These are phyloP conservation scores for Drosophila falleni DNA, from an alignment of 2,888 invertebrate genomes.

Conservation along the genomic window DNA sequence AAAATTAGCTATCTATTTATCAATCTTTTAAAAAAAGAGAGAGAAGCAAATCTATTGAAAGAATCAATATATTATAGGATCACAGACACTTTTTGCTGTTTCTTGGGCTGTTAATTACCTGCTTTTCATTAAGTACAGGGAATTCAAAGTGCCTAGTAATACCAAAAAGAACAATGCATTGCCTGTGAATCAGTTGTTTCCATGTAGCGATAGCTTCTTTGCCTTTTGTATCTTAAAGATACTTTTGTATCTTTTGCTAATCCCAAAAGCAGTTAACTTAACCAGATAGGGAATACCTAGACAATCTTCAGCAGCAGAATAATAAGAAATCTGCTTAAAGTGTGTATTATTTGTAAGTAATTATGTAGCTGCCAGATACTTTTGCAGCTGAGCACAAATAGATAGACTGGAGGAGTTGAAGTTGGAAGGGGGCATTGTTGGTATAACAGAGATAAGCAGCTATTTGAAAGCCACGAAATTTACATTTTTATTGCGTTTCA, in stretches of 20 bases:
- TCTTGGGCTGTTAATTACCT: background rate
- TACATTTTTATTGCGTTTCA: conserved; percentile 76
- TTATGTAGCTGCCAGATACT: conserved; percentile 55
- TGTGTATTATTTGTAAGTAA: conserved; percentile 18
- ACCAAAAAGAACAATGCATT: background rate
- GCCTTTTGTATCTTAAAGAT: conserved; percentile 42
- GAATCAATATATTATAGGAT: background rate
- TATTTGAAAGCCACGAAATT: conserved; percentile 58
- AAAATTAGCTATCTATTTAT: too few relatives aligned
- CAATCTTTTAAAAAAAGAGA: too few relatives aligned
- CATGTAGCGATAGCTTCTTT: background rate
- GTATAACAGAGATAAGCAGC: conserved; percentile 48
- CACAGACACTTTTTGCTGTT: background rate
- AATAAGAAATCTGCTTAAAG: conserved; percentile 4
- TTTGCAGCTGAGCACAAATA: conserved; percentile 28
- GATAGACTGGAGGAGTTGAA: background rate
- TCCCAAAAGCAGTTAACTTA: conserved; percentile 1
- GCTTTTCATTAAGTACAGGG: background rate
- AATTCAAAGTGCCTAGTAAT: background rate
- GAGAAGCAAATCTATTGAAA: background rate
- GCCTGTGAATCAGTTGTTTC: background rate
- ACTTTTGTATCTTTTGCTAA: conserved; percentile 42
- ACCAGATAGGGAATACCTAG: conserved; percentile 19
- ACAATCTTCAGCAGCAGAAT: conserved; percentile 4
- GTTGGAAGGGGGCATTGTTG: background rate